Percentiles rank a stretch among this genome's conserved stretches.
Evolutionary conservation across 2,888 invertebrate species (phyloP).

Genomic region (Omphaloscelis lunosa): DNA sequence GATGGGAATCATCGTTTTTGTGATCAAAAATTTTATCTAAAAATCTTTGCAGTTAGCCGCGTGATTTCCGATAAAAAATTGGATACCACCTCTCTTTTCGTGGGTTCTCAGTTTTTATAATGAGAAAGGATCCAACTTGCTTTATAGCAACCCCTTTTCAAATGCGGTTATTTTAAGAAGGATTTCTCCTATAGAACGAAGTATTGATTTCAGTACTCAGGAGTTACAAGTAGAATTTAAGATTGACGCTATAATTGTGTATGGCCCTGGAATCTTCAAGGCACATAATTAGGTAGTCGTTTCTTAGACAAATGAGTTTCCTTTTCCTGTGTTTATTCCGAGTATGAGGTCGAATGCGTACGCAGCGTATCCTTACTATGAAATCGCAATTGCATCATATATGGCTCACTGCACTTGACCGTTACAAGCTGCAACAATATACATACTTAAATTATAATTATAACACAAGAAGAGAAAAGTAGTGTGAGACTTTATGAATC

Average conservation of each 20-base stretch:
- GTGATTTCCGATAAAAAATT: neutral
- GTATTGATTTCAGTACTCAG: neutral
- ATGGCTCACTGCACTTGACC: neutral
- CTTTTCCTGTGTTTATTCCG: slow-evolving; percentile 41
- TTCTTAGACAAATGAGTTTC: slow-evolving; percentile 38
- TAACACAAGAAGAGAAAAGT: neutral
- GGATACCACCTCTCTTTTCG: neutral
- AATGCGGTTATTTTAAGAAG: neutral
- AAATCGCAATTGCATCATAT: slow-evolving; percentile 8
- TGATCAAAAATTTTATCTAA: slow-evolving; percentile 19
- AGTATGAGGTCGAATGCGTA: slow-evolving; percentile 8
- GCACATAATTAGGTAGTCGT: slow-evolving; percentile 9
- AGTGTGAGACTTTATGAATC: neutral
- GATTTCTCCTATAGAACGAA: neutral
- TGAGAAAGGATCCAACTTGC: neutral
- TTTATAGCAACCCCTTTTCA: neutral
- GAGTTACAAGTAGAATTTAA: neutral
- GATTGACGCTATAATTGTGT: neutral
- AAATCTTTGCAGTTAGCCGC: slow-evolving; percentile 13
- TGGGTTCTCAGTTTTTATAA: neutral
- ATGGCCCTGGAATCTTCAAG: slow-evolving; percentile 33
- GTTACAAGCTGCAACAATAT: neutral
- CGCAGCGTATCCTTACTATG: neutral
- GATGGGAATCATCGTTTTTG: slow-evolving; percentile 26
- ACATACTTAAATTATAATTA: neutral